Percentiles rank a stretch among this genome's conserved stretches.
Evolutionary conservation across 2,113 vertebrate genomes (phyloP).

Genomic region (Actinemys pallida): DNA sequence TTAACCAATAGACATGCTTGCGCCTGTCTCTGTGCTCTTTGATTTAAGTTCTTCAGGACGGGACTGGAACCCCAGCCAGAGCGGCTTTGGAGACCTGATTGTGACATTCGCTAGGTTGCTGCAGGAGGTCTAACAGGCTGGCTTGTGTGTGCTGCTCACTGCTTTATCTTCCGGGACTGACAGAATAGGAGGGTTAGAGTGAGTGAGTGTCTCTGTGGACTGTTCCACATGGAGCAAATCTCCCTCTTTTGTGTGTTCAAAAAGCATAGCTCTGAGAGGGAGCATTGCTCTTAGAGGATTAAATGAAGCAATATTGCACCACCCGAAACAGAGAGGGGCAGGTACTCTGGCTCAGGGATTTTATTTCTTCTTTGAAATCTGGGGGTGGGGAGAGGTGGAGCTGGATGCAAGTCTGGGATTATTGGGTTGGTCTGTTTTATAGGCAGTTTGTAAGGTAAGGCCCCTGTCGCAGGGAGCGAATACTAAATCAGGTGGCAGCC

Average conservation of each 20-base stretch:
- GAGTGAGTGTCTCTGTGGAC: not conserved
- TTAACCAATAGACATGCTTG: fast-evolving
- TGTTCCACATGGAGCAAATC: not conserved
- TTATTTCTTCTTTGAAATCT: not conserved
- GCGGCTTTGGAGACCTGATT: fast-evolving
- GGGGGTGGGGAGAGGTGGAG: not conserved
- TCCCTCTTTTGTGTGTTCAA: too few species aligned
- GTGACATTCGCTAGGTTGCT: fast-evolving
- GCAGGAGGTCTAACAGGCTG: fast-evolving
- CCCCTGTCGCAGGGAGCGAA: not conserved
- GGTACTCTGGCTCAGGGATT: not conserved
- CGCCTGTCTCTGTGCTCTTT: fast-evolving
- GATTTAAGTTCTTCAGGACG: fast-evolving
- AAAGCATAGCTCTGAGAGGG: not conserved
- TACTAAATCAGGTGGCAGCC: not conserved
- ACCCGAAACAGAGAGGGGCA: not conserved
- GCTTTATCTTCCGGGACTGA: fast-evolving
- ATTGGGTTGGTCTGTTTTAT: not conserved
- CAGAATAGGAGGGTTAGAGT: fast-evolving
- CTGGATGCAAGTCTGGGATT: not conserved
- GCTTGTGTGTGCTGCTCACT: fast-evolving
- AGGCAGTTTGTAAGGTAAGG: not conserved
- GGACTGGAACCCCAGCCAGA: not conserved
- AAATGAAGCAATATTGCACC: not conserved
- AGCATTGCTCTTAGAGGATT: not conserved